Base-by-base conservation (phyloP, 2,797 vertebrate species). In the Phataginus tetradactyla region DNA sequence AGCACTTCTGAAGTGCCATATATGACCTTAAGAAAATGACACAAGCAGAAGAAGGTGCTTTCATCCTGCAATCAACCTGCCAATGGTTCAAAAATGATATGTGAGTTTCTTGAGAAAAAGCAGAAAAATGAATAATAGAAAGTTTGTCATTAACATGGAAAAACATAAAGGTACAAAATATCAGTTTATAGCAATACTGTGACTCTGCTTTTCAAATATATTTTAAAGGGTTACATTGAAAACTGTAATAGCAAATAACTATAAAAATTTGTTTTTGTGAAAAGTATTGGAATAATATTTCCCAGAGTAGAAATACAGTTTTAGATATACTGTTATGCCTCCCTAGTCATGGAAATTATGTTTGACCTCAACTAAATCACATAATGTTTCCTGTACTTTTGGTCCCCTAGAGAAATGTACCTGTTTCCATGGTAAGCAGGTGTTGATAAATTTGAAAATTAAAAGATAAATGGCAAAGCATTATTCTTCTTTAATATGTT, bases 361-460 rank as follows among this genome's bases (percentile, higher is more conserved):
- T 84, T 85, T 95, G 42, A 90, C 8, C 11, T 95, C 83, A 49
- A 86, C 51, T 95, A 96, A 95, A 85, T 90, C 27, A 91, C 10
- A 63, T 39, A 68, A 12, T 69, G 88, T 29, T 61, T 71, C 27
- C 55, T 89, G 4, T 23, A 18, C 5, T 77, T 96, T 49, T 27
- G 3, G 57, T 93, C 14, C 63, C n/a, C n/a, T 85, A 45, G 57
- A 94, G 75, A 89, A 93, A 91, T 66, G 4, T 77, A 39, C 20
- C 66, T 80, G 2, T 69, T 91, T 95, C 5, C 13, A 90, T 13
- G 34, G 64, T 79, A 34, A 32, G 45, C 14, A 74, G 20, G 25
- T 95, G 15, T 71, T 95, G 27, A 71, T 45, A 92, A 21, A 95
- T 71, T 71, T 92, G 34, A 92, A 94, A 96, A 92, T 83, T 87